These are phyloP conservation scores for Corythaeola cristata DNA, from an alignment of 2,113 vertebrate species.

Conservation along the genomic window DNA sequence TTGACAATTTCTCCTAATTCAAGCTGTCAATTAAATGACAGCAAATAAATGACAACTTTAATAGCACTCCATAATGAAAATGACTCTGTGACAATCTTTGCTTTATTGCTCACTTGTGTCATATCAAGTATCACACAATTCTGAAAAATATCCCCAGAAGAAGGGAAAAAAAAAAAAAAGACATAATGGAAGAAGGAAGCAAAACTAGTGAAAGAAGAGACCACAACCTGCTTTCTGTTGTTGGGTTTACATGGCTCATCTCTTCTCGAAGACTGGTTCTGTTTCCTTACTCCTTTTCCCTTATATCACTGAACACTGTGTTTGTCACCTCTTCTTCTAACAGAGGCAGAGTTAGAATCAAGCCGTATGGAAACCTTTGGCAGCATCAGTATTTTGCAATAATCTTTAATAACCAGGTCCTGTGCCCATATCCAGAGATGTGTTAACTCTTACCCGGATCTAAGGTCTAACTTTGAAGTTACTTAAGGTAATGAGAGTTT, in stretches of 20 bases:
- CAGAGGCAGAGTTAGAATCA: neutral
- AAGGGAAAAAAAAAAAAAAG: neutral
- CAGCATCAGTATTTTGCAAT: neutral
- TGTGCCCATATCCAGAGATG: neutral
- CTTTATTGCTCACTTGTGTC: neutral
- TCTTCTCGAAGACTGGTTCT: neutral
- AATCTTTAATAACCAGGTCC: neutral
- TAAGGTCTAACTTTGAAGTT: neutral
- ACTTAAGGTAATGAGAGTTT: neutral
- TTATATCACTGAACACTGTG: neutral
- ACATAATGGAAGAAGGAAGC: neutral
- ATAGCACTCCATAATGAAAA: neutral
- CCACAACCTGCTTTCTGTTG: neutral
- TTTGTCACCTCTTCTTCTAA: neutral
- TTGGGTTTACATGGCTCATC: neutral
- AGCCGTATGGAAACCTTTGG: neutral
- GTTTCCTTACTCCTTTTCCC: neutral
- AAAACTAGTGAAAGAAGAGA: neutral
- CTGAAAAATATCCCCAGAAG: neutral
- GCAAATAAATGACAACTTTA: slow-evolving; percentile 23
- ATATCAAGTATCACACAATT: neutral
- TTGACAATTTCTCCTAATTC: neutral
- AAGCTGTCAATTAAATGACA: slow-evolving; percentile 9
- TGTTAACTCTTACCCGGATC: neutral
- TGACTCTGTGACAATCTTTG: neutral